A percentile compares a stretch with the other conserved stretches of the same genome.
phyloP scores from a whole-genome alignment of 2,113 vertebrate genomes.

The Gopherus evgoodei region DNA sequence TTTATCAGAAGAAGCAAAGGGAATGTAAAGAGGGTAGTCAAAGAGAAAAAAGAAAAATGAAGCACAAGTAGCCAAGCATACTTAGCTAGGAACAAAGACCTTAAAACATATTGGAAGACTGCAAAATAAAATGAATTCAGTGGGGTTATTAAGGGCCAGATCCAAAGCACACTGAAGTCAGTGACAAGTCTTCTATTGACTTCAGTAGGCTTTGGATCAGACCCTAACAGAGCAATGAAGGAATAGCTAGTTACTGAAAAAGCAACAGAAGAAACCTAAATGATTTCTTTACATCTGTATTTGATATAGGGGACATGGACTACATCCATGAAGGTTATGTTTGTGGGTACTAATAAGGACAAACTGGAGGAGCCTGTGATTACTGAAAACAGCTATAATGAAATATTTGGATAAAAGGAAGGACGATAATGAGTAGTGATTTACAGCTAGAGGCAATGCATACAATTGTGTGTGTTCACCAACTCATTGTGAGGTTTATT shows the following conservation, averaged over 20 bases:
- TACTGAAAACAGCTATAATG: slow-evolving; percentile 39
- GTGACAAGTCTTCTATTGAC: slow-evolving; percentile 11
- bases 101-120: slow-evolving; percentile 25
- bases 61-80: slow-evolving; percentile 17
- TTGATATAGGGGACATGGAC: slow-evolving; percentile 56
- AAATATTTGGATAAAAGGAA: slow-evolving; percentile 16
- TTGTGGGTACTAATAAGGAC: slow-evolving; percentile 57
- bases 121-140: slow-evolving; percentile 24
- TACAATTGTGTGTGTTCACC: background rate
- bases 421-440: background rate
- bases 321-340: slow-evolving; percentile 33
- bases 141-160: slow-evolving; percentile 40
- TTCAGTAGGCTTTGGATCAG: slow-evolving; percentile 14
- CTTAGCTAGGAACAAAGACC: slow-evolving; percentile 45
- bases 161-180: slow-evolving; percentile 35
- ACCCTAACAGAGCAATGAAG: slow-evolving; percentile 63
- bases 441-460: background rate
- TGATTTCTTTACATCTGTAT: slow-evolving; percentile 64
- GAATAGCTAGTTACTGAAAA: slow-evolving; percentile 49
- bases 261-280: slow-evolving; percentile 51
- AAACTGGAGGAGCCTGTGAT: slow-evolving; percentile 52
- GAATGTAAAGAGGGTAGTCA: slow-evolving; percentile 25
- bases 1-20: slow-evolving; percentile 48
- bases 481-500: background rate
- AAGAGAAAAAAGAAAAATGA: slow-evolving; percentile 3